These are phyloP conservation scores for Gerris lacustris DNA, from an alignment of 2,888 invertebrate genomes.

Conservation along the genomic window DNA sequence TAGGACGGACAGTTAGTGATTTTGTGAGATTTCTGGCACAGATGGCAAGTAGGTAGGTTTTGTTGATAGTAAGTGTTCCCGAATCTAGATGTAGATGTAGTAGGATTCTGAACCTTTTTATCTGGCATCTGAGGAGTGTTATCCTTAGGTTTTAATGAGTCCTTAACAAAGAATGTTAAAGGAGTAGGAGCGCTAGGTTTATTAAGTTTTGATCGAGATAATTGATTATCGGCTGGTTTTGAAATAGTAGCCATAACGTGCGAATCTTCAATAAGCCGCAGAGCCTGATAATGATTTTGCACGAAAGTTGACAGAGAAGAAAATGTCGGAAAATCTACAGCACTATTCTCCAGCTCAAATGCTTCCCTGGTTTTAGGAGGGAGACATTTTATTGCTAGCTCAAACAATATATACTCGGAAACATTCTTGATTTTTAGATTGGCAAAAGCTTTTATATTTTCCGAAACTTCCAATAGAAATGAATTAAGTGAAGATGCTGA, in stretches of 20 bases:
- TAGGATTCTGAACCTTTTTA: neutral
- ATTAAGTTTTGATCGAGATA: neutral
- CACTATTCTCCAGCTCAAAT: constrained; percentile 2
- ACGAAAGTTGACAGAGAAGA: neutral
- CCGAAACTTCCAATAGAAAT: neutral
- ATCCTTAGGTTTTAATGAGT: neutral
- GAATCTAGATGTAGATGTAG: neutral
- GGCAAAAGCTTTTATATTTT: neutral
- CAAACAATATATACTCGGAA: neutral
- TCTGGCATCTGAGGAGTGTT: neutral
- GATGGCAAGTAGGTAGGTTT: neutral
- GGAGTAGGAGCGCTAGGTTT: neutral
- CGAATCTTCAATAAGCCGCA: neutral
- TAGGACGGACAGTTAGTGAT: neutral
- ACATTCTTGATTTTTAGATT: neutral
- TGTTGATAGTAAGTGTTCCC: neutral
- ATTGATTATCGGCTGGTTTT: neutral
- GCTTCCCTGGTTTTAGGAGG: constrained; percentile 7
- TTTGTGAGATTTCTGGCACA: constrained; percentile 6
- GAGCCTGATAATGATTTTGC: neutral
- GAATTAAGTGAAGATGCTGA: neutral
- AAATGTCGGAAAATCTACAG: constrained; percentile 3
- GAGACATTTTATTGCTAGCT: neutral
- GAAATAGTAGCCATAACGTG: neutral
- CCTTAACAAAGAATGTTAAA: neutral